Conservation (phyloP, 2,113 vertebrate genomes). For the Campylomormyrus numenius region DNA sequence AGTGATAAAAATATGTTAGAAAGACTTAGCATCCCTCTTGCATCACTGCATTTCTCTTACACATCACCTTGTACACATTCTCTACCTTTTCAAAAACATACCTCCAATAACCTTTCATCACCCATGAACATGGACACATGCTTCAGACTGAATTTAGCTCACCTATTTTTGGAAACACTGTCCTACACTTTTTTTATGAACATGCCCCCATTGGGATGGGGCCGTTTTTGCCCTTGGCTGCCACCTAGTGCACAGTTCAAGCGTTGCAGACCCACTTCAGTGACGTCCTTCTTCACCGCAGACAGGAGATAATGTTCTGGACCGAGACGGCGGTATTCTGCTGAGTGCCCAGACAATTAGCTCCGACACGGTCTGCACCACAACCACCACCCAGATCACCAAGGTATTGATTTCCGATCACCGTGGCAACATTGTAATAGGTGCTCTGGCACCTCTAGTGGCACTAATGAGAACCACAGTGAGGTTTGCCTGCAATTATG, state of each 20-base stretch:
- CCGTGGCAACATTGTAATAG: background rate
- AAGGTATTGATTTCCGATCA: constrained; percentile 67
- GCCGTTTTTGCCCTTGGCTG: background rate
- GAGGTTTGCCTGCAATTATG: background rate
- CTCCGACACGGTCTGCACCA: constrained; percentile 92
- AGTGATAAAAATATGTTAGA: background rate
- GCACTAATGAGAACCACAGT: background rate
- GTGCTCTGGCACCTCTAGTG: background rate
- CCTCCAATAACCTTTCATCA: background rate
- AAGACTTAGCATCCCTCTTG: background rate
- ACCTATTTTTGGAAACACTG: background rate
- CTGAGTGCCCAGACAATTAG: constrained; percentile 95
- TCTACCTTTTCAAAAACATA: background rate
- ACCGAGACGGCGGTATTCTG: constrained; percentile 80
- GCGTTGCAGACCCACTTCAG: background rate
- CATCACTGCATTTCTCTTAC: background rate
- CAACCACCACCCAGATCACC: constrained; percentile 98
- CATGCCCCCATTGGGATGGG: background rate
- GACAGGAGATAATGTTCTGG: constrained; percentile 68
- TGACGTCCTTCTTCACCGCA: constrained; percentile 52
- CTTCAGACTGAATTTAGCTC: background rate
- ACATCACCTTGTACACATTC: background rate
- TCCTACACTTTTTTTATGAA: background rate
- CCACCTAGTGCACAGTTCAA: background rate
- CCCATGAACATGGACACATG: background rate